Conservation (phyloP, 2,888 invertebrate species). For the Tiliacea aurago region DNA sequence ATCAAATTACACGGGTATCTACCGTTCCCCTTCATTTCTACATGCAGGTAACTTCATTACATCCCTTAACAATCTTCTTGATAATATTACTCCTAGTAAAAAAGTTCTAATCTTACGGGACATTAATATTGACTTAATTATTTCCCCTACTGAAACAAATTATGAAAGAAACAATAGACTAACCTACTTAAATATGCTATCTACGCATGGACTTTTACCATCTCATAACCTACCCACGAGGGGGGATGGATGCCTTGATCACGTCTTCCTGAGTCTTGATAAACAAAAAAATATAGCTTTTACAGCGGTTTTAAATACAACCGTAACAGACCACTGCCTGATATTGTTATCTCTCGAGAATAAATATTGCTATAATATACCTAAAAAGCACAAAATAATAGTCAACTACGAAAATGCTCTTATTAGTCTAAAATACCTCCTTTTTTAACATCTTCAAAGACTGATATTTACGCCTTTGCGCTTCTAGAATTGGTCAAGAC, state of each 20-base stretch:
- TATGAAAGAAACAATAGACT: conserved; percentile 15
- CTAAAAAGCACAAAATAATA: conserved; percentile 9
- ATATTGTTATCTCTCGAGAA: no score
- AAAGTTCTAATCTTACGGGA: conserved; percentile 1
- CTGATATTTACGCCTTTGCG: conserved; percentile 17
- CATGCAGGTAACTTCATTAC: conserved; percentile 10
- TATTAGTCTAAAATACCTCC: conserved; percentile 1
- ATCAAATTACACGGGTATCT: conserved; percentile 5
- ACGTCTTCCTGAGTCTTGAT: no score
- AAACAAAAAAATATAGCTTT: no score
- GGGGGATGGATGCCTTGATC: no score
- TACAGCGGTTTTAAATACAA: no score
- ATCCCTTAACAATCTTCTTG: conserved; percentile 5
- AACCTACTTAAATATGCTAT: conserved; percentile 12
- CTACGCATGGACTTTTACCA: conserved; percentile 6
- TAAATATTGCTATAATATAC: no score
- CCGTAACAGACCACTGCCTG: no score
- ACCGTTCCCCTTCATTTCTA: conserved; percentile 10
- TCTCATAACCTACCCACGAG: conserved; percentile 7
- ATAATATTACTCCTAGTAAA: neutral
- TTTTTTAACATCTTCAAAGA: neutral
- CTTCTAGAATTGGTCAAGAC: conserved; percentile 9
- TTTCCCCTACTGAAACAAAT: conserved; percentile 9
- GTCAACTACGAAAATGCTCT: conserved; percentile 18
- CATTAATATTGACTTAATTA: conserved; percentile 7